These are phyloP conservation scores for Clarias pachynema DNA, from an alignment of 2,797 vertebrate genomes.

Conservation along the genomic window DNA sequence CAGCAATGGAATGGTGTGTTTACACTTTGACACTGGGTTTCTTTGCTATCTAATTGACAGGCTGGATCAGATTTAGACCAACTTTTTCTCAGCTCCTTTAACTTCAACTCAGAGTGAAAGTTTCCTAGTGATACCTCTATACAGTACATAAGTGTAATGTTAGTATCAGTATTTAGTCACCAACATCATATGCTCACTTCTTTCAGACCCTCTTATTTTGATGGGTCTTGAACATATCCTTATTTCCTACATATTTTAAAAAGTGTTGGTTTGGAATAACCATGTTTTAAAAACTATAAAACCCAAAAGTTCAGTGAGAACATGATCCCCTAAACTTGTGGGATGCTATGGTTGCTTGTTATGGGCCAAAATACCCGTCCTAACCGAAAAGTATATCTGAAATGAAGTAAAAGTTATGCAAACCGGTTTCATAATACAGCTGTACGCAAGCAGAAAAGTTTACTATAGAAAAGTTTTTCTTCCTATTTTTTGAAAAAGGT, in stretches of 20 bases:
- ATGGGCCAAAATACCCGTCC: background rate
- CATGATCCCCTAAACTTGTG: background rate
- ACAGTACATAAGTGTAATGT: background rate
- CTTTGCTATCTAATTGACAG: background rate
- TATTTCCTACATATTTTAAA: background rate
- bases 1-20: background rate
- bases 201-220: background rate
- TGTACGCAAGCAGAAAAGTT: background rate
- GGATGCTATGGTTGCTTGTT: background rate
- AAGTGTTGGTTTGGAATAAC: background rate
- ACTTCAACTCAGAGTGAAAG: background rate
- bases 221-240: background rate
- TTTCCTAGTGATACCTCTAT: background rate
- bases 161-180: background rate
- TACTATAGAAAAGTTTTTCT: background rate
- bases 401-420: background rate
- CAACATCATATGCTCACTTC: background rate
- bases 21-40: slow-evolving; percentile 29
- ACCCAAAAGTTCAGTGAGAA: background rate
- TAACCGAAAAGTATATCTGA: background rate
- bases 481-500: background rate
- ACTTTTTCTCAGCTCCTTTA: background rate
- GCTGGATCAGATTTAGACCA: background rate
- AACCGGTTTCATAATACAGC: background rate
- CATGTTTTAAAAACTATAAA: background rate